These are phyloP conservation scores for Hydrotaea diabolus DNA, from an alignment of 2,888 invertebrate genomes.

Conservation along the genomic window DNA sequence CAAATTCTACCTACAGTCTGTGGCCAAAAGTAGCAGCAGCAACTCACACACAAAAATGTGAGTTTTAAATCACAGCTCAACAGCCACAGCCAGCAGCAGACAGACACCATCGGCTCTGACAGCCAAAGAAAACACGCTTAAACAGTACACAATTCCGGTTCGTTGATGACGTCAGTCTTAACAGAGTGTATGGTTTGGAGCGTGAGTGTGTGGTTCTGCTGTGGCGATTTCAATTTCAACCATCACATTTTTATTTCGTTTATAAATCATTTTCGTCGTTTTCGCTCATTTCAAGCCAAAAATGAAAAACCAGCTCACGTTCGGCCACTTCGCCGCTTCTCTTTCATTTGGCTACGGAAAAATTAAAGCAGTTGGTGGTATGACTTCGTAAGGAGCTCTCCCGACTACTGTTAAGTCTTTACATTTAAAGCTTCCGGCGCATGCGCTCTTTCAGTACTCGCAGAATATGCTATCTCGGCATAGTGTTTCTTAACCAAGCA, in stretches of 20 bases:
- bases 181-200: not conserved
- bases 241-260: conserved; percentile 63
- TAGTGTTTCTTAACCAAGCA: not conserved
- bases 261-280: conserved; percentile 38
- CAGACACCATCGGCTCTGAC: conserved; percentile 70
- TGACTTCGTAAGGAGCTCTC: no score
- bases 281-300: conserved; percentile 66
- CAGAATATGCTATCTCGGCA: not conserved
- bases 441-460: not conserved
- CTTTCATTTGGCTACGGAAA: conserved; percentile 2
- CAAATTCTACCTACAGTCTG: conserved; percentile 63
- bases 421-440: conserved; percentile 13
- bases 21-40: conserved; percentile 27
- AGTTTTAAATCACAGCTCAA: conserved; percentile 32
- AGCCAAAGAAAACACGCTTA: conserved; percentile 39
- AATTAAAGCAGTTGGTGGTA: not conserved
- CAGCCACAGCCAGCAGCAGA: not conserved
- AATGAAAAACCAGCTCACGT: conserved; percentile 50
- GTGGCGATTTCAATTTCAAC: conserved; percentile 60
- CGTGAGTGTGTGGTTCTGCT: not conserved
- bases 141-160: conserved; percentile 46
- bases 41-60: conserved; percentile 30
- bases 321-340: not conserved
- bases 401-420: not conserved
- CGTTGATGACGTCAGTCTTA: conserved; percentile 59